Conservation (phyloP, 2,113 vertebrate species). For the Pterocles gutturalis region DNA sequence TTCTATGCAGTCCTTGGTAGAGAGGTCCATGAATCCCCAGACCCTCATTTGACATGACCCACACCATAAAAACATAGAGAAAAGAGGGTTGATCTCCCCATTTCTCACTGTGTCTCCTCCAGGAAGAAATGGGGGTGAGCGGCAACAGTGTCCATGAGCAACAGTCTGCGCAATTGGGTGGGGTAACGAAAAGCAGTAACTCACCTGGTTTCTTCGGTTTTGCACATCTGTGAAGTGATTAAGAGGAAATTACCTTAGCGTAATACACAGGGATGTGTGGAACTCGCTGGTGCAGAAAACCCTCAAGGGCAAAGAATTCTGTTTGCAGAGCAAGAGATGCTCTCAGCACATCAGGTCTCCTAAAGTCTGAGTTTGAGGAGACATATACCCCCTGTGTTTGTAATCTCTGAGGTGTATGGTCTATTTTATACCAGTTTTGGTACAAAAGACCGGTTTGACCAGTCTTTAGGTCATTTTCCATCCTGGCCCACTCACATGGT, state of each 20-base stretch:
- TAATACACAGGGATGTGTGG: background rate
- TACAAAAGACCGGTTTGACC: background rate
- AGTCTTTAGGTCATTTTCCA: background rate
- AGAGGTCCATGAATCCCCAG: background rate
- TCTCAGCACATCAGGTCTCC: background rate
- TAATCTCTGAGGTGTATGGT: too few relatives aligned
- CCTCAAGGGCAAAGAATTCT: background rate
- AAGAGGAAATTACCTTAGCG: background rate
- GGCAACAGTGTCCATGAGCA: background rate
- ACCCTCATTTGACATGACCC: background rate
- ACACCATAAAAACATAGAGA: background rate
- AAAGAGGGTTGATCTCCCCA: background rate
- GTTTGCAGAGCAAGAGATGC: background rate
- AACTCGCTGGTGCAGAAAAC: background rate
- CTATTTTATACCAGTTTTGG: background rate
- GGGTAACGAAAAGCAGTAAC: background rate
- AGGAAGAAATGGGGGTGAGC: background rate
- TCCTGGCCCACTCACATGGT: accelerated
- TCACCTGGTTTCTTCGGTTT: background rate
- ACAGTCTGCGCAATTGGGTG: background rate
- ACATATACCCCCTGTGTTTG: background rate
- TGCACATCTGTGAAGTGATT: background rate
- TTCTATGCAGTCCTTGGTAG: background rate
- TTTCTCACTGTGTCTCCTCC: background rate
- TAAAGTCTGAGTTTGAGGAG: background rate